These are phyloP conservation scores for Trichomycterus rosablanca DNA, from an alignment of 2,113 vertebrate genomes.

Conservation along the genomic window DNA sequence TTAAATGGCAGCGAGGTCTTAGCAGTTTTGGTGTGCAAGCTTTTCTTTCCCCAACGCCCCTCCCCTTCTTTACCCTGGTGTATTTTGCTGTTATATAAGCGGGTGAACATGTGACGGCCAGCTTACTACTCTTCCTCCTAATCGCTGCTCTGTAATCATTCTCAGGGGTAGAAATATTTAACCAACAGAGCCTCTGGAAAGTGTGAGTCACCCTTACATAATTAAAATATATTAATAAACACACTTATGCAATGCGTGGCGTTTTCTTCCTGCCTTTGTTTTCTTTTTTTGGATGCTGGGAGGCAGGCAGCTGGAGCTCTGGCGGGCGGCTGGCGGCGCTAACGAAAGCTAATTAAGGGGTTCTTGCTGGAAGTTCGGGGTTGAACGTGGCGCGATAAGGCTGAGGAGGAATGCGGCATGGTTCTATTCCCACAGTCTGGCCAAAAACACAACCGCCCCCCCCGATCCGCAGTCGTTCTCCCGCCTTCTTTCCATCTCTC, in stretches of 20 bases:
- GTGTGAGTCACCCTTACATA: neutral
- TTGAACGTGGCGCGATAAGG: constrained; percentile 33
- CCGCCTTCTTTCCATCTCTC: neutral
- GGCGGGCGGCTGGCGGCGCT: constrained; percentile 32
- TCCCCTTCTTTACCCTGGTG: neutral
- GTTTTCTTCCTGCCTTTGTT: neutral
- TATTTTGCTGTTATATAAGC: constrained; percentile 18
- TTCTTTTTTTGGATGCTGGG: constrained; percentile 1
- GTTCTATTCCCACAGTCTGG: constrained; percentile 23
- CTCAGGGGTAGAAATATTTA: neutral
- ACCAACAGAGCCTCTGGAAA: neutral
- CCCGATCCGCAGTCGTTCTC: too few relatives aligned
- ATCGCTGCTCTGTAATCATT: constrained; percentile 13
- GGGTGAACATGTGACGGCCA: neutral
- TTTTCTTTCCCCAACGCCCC: neutral
- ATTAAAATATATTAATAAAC: constrained; percentile 6
- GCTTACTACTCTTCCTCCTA: neutral
- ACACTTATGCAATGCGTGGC: constrained; percentile 4
- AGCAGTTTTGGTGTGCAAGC: neutral
- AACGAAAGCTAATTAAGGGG: constrained; percentile 46
- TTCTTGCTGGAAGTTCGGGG: constrained; percentile 34
- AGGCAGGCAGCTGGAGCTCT: constrained; percentile 38
- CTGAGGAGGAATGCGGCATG: constrained; percentile 30
- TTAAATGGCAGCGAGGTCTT: neutral
- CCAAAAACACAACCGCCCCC: too few relatives aligned